Conservation (phyloP, 2,797 vertebrate genomes). For the Agapornis canus region DNA sequence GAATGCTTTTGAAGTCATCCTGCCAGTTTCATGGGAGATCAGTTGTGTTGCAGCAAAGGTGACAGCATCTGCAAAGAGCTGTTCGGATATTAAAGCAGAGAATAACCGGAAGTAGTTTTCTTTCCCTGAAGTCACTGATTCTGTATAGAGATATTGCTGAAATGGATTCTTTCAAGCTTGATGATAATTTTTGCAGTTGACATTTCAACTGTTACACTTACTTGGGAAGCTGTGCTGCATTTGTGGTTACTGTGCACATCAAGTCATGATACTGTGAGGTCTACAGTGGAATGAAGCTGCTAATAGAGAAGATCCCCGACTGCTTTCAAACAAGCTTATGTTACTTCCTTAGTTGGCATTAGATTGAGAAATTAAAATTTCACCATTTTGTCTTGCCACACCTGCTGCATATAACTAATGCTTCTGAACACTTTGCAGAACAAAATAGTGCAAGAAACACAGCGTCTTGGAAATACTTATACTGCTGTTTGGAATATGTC, state of each 20-base stretch:
- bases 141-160: neutral
- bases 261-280: neutral
- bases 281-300: neutral
- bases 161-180: neutral
- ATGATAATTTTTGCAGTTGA: neutral
- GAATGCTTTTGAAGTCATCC: neutral
- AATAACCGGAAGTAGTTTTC: neutral
- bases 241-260: neutral
- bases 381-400: neutral
- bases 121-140: neutral
- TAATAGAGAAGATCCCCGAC: neutral
- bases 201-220: neutral
- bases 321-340: neutral
- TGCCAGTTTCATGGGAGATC: neutral
- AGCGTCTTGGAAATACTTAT: neutral
- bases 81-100: neutral
- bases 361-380: neutral
- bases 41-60: neutral
- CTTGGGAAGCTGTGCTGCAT: neutral
- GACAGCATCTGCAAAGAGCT: neutral
- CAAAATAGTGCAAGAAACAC: neutral
- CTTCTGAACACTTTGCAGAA: neutral
- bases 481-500: neutral
- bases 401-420: neutral
- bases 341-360: neutral